Evolutionary conservation across 2,888 invertebrate species (phyloP).

Genomic region (Troides helena): DNA sequence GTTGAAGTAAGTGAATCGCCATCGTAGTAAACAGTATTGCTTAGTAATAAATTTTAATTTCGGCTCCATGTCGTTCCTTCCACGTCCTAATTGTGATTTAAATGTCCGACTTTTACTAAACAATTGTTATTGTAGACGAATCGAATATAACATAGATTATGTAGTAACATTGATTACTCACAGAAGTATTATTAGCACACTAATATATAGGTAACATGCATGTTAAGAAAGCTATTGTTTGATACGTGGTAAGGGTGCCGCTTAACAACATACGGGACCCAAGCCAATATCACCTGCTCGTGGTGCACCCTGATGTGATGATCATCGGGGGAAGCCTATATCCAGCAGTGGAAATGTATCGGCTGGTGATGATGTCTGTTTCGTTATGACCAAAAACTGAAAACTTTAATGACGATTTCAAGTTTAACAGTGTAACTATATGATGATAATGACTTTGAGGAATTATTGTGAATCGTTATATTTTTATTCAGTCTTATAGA

Average conservation of each 20-base stretch:
- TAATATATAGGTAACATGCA: background rate
- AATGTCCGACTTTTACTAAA: background rate
- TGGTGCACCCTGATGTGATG: no score
- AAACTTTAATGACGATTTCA: no score
- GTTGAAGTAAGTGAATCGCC: background rate
- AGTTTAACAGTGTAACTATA: no score
- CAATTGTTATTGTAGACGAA: background rate
- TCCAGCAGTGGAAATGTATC: no score
- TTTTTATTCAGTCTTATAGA: background rate
- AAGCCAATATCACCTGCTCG: no score
- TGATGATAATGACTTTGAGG: no score
- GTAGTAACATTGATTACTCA: background rate
- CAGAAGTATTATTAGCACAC: background rate
- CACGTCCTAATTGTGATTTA: background rate
- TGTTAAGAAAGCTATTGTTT: no score
- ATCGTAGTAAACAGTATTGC: background rate
- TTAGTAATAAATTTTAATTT: background rate
- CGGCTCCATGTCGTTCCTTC: background rate
- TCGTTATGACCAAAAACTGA: no score
- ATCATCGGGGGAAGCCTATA: no score
- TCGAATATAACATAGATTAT: background rate
- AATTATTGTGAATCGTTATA: background rate
- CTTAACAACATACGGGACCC: no score
- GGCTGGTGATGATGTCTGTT: no score
- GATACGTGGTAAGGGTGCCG: no score